These are phyloP conservation scores for Gobiocypris rarus DNA, from an alignment of 2,113 vertebrate species.

Conservation along the genomic window DNA sequence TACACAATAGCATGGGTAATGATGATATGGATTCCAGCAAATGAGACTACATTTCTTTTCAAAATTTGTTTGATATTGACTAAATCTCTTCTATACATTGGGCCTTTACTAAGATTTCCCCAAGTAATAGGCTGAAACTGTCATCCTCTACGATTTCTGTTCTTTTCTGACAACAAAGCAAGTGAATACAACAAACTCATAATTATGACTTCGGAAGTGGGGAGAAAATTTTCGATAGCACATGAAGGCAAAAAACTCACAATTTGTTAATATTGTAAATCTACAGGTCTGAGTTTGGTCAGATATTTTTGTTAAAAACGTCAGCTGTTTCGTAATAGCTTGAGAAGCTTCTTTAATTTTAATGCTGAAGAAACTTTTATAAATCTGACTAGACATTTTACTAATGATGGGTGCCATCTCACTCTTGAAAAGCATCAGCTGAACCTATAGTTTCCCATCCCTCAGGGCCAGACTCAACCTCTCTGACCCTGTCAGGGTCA, in stretches of 20 bases:
- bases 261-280: neutral
- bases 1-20: neutral
- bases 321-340: neutral
- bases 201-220: neutral
- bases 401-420: neutral
- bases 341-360: neutral
- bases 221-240: neutral
- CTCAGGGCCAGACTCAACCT: neutral
- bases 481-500: slow-evolving; percentile 5
- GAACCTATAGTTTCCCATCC: slow-evolving; percentile 48
- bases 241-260: neutral
- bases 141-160: no score
- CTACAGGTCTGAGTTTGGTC: neutral
- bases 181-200: neutral
- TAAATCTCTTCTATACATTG: no score
- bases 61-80: neutral
- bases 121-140: no score
- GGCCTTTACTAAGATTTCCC: no score
- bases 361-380: neutral
- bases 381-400: neutral
- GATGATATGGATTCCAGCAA: neutral
- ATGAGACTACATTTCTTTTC: neutral
- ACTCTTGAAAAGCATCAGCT: neutral
- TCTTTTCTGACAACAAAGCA: neutral
- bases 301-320: neutral